Evolutionary conservation across 2,113 vertebrate genomes (phyloP), one percentile per base, ranked within the genome.

Genomic region (Pagrus major): DNA sequence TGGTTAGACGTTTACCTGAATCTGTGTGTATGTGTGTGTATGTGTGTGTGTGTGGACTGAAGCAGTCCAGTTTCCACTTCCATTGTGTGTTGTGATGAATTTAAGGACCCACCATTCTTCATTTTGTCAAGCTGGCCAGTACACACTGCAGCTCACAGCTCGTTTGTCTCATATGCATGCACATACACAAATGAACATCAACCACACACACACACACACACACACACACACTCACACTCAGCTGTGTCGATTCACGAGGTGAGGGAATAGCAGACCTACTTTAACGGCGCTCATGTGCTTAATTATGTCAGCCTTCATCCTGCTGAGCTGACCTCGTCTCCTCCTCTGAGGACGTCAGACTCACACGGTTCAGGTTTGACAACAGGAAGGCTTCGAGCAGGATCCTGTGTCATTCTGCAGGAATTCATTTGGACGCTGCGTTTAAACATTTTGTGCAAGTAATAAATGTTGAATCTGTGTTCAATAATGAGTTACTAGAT

Each of bases 121-220:
- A 89, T 93, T 86, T 92, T 94, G 93, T 94, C 89, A 88, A 76
- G 84, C 56, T 4, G 65, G 76, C 73, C 61, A 49, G 78, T 83
- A 86, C 81, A 88, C 72, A 56, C 71, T 59, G 33, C 52, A 55
- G 46, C 77, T 78, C 58, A 68, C 78, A 68, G 81, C 59, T 89
- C n/a, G 70, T 69, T 89, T 55, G 3, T 41, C 65, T 64, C 27
- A 39, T 83, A 71, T 31, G 52, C 73, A 87, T 47, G 58, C 63
- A 70, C 23, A 15, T 41, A 61, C 63, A 81, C 66, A 86, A 84
- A 81, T 67, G 63, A 68, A 59, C 78, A 78, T 41, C 58, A 79
- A 29, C 21, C 27, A 27, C 6, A 44, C 80, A 52, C 27, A 39
- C 61, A 14, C 59, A 65, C 42, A 58, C 46, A 65, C 63, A n/a